Conservation (phyloP, 1,140 invertebrate genomes). For the Sipha flava region DNA sequence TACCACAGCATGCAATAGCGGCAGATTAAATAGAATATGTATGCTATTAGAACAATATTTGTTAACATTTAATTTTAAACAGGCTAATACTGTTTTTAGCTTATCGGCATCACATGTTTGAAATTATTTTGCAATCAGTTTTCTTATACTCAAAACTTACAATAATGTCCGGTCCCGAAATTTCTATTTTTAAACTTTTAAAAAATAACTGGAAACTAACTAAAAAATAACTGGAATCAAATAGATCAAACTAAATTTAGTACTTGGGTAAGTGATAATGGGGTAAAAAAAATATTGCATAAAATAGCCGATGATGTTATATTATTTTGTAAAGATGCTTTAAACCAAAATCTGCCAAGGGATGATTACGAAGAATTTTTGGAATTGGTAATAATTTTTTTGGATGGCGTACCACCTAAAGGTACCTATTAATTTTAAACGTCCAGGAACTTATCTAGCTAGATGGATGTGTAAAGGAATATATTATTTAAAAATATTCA, state of each 20-base stretch:
- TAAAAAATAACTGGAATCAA: no score
- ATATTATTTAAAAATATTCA: no score
- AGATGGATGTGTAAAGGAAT: no score
- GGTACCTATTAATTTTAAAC: no score
- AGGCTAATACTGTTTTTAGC: conserved; percentile 31
- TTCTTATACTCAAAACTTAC: conserved; percentile 8
- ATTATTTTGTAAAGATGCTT: no score
- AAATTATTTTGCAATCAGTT: conserved; percentile 35
- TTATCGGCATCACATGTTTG: conserved; percentile 30
- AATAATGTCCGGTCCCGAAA: background rate
- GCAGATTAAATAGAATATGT: conserved; percentile 29
- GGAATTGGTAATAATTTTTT: no score
- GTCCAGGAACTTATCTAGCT: no score
- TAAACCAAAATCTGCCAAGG: no score
- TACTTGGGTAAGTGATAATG: background rate
- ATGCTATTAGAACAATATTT: conserved; percentile 34
- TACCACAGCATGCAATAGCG: conserved; percentile 34
- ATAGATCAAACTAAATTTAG: background rate
- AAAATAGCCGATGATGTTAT: background rate
- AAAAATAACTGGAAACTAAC: no score
- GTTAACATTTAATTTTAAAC: conserved; percentile 27
- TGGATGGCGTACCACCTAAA: no score
- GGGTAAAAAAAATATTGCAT: background rate
- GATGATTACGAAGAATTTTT: no score
- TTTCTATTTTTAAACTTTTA: background rate